Base-by-base conservation (phyloP, 2,797 vertebrate genomes). In the Todus mexicanus region DNA sequence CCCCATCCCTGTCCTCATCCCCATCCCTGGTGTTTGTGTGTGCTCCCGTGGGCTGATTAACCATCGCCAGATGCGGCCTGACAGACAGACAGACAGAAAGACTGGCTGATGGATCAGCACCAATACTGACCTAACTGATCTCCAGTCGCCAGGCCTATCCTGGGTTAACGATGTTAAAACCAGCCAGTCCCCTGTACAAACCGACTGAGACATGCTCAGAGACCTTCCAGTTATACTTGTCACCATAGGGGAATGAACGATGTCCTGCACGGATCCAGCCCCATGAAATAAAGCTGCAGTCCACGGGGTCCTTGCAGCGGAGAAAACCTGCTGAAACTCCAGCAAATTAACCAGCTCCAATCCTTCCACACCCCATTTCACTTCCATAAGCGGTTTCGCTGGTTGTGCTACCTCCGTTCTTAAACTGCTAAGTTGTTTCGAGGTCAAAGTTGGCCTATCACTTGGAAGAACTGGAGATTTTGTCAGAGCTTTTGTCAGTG, bases 401-500 rank as follows among this genome's bases (percentile, higher is more conserved):
- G 79, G 83, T 88, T 92, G 80, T 53, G 38, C 56, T 33, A 45
- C 66, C 76, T 66, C 80, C 40, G 15, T 66, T 73, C 76, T 59
- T 75, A 78, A 72, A 77, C 22, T 31, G 71, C 53, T 31, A 70
- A 40, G 40, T 65, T 38, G 51, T 82, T 90, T 64, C 40, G 33
- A 89, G 84, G 84, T 84, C 29, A 81, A 82, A 95, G 80, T 13
- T 53, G 26, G 33, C 4, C 0, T 48, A 70, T 65, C 72, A 8
- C 45, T 85, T 19, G 54, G 70, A 54, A 14, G 80, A 87, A 60
- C 26, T 4, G 26, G 71, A 87, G 82, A 74, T 90, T 89, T 73
- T 87, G 75, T 73, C 84, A 56, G 81, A 84, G 56, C 51, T 92
- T 85, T 92, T 92, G 73, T 95, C 75, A 60, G 78, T 20, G 71